Conservation (phyloP, 2,888 invertebrate species). For the Gymnoscelis rufifasciata region DNA sequence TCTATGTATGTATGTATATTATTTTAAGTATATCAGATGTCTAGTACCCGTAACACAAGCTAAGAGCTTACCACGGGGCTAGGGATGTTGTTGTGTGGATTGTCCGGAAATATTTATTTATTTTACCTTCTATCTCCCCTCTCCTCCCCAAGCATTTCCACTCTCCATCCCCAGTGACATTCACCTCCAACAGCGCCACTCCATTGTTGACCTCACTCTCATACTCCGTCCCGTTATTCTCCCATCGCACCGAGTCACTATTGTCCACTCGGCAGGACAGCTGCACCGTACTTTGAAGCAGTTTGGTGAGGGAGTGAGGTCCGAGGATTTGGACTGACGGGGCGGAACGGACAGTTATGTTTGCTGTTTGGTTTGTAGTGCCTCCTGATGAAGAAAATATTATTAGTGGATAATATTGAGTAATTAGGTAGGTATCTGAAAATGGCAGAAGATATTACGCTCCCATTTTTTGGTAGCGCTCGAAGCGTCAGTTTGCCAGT, state of each 20-base stretch:
- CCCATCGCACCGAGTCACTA: slow-evolving; percentile 46
- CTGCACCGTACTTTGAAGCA: slow-evolving; percentile 38
- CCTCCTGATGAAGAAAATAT: slow-evolving; percentile 48
- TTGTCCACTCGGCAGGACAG: slow-evolving; percentile 53
- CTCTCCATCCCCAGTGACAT: slow-evolving; percentile 44
- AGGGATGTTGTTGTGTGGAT: too few relatives aligned
- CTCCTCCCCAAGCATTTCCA: slow-evolving; percentile 55
- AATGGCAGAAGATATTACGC: too few relatives aligned
- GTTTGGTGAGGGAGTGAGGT: slow-evolving; percentile 42
- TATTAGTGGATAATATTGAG: too few relatives aligned
- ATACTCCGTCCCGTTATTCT: slow-evolving; percentile 36
- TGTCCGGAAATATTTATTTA: too few relatives aligned
- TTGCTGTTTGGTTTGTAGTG: slow-evolving; percentile 40
- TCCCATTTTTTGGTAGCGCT: too few relatives aligned
- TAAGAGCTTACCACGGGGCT: too few relatives aligned
- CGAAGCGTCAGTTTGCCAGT: too few relatives aligned
- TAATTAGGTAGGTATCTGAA: too few relatives aligned
- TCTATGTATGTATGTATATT: too few relatives aligned
- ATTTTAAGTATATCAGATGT: too few relatives aligned
- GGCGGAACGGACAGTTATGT: slow-evolving; percentile 39
- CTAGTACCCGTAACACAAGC: too few relatives aligned
- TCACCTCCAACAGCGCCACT: slow-evolving; percentile 44
- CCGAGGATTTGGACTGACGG: slow-evolving; percentile 59
- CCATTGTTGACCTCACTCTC: slow-evolving; percentile 33
- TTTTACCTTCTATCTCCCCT: slow-evolving; percentile 45